Percentiles rank a stretch among this genome's conserved stretches.
These are phyloP conservation scores for Leucozona laternaria DNA, from an alignment of 2,888 invertebrate genomes.

Conservation along the genomic window DNA sequence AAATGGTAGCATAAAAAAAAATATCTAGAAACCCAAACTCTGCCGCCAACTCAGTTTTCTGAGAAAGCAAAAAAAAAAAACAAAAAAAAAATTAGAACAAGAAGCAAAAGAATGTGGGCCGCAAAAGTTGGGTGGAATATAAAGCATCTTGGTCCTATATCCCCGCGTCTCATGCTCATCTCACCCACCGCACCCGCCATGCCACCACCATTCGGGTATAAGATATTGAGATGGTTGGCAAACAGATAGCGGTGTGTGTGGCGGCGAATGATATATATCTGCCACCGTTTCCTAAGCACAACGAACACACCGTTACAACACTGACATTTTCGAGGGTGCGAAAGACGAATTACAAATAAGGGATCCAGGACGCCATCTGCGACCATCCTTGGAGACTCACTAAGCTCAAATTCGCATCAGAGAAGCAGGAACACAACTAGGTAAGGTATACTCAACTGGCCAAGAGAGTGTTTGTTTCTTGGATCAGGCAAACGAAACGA, in stretches of 20 bases:
- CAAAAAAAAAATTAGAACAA: slow-evolving; percentile 59
- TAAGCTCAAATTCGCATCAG: slow-evolving; percentile 76
- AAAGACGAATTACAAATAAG: slow-evolving; percentile 79
- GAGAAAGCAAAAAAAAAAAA: slow-evolving; percentile 27
- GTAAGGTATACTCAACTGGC: too few relatives aligned
- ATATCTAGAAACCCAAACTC: slow-evolving; percentile 39
- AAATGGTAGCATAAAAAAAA: slow-evolving; percentile 54
- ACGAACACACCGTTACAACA: slow-evolving; percentile 73
- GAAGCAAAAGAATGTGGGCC: slow-evolving; percentile 60
- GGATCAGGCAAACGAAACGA: background rate
- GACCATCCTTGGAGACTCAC: slow-evolving; percentile 77
- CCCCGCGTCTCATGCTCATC: background rate
- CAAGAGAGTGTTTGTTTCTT: slow-evolving; percentile 25
- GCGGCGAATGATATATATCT: slow-evolving; percentile 72
- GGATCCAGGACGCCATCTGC: slow-evolving; percentile 78
- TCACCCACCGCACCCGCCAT: background rate
- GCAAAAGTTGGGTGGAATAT: slow-evolving; percentile 68
- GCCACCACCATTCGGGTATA: slow-evolving; percentile 44
- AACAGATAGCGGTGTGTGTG: slow-evolving; percentile 74
- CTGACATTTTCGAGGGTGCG: slow-evolving; percentile 78
- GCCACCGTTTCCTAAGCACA: slow-evolving; percentile 63
- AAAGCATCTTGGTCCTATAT: slow-evolving; percentile 58
- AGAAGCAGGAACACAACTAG: slow-evolving; percentile 23
- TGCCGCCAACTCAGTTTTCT: slow-evolving; percentile 63
- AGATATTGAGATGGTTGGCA: slow-evolving; percentile 72